Conservation (phyloP, 2,797 vertebrate species). For the Ibycter americanus region DNA sequence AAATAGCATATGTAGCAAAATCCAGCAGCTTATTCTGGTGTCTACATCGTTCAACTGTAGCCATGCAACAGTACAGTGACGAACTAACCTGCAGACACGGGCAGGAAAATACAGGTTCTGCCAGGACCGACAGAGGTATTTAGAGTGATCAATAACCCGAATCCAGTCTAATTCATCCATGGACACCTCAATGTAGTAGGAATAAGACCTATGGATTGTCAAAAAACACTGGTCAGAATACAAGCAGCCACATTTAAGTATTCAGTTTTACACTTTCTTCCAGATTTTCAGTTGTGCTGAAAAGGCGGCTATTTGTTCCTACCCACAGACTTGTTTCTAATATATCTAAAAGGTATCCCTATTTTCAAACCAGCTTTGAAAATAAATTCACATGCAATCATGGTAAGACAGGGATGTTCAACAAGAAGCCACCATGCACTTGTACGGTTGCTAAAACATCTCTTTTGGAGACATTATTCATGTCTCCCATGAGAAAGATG, state of each 20-base stretch:
- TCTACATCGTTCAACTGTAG: not conserved
- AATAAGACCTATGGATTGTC: constrained; percentile 86
- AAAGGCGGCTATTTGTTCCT: not conserved
- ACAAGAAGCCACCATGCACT: not conserved
- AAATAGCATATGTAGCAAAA: not conserved
- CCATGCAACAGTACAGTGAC: not conserved
- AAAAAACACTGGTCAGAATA: constrained; percentile 10
- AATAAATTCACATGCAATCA: not conserved
- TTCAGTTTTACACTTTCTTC: not conserved
- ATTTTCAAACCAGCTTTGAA: not conserved
- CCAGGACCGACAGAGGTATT: constrained; percentile 95
- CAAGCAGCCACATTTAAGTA: not conserved
- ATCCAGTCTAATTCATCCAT: constrained; percentile 99
- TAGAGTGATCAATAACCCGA: constrained; percentile 93
- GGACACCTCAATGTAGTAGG: constrained; percentile 97
- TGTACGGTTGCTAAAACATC: not conserved
- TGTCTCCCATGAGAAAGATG: not conserved
- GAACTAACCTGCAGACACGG: constrained; percentile 91
- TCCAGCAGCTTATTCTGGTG: not conserved
- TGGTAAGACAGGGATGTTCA: not conserved
- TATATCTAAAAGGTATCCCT: not conserved
- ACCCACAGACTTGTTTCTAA: not conserved
- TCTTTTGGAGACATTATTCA: not conserved
- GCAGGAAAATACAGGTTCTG: constrained; percentile 95
- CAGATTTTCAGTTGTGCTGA: not conserved